A percentile compares a stretch with the other conserved stretches of the same genome.
These are phyloP conservation scores for Agriopis leucophaearia DNA, from an alignment of 2,888 invertebrate genomes.

Conservation along the genomic window DNA sequence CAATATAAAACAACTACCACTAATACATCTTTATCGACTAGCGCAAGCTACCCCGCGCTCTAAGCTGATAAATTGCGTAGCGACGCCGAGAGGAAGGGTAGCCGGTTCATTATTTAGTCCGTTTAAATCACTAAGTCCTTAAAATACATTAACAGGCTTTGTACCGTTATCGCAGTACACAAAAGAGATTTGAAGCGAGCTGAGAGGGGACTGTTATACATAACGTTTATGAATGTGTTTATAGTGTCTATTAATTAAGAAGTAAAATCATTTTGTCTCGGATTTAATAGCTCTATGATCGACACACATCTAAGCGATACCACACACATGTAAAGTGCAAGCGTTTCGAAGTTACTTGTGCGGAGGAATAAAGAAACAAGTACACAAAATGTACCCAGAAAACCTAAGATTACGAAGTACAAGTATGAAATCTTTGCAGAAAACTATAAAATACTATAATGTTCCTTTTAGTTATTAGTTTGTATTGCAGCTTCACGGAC, in stretches of 20 bases:
- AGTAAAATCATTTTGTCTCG: background rate
- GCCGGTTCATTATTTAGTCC: conserved; percentile 84
- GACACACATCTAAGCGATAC: no score
- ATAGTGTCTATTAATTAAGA: conserved; percentile 30
- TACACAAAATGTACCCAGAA: no score
- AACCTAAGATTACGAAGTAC: no score
- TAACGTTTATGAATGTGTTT: conserved; percentile 57
- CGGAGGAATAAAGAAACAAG: no score
- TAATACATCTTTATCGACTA: conserved; percentile 33
- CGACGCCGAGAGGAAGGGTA: conserved; percentile 75
- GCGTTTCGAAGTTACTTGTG: no score
- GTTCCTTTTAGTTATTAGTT: no score
- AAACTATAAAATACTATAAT: no score
- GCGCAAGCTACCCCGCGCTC: conserved; percentile 58
- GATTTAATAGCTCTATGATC: no score
- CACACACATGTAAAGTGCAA: no score
- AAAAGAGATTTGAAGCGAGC: conserved; percentile 80
- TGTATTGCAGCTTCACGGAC: no score
- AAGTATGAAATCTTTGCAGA: no score
- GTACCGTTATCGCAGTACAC: conserved; percentile 83
- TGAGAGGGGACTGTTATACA: conserved; percentile 68
- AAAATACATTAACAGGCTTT: conserved; percentile 86
- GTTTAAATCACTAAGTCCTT: conserved; percentile 87
- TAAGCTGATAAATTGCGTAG: conserved; percentile 76
- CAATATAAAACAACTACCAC: conserved; percentile 17